Conservation (phyloP, 2,888 invertebrate species). For the Aphrophora alni region DNA sequence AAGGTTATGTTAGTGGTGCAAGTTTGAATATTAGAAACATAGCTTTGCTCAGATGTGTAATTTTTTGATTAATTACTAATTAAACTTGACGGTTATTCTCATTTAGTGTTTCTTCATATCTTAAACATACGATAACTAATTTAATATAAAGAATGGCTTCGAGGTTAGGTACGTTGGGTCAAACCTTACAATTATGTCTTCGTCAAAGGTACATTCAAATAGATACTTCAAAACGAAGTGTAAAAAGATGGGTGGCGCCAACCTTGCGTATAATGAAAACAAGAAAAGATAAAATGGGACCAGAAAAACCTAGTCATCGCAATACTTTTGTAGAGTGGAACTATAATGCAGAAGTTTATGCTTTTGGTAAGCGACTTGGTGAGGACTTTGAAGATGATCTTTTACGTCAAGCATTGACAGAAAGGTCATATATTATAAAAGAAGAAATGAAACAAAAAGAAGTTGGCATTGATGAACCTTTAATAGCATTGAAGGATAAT, state of each 20-base stretch:
- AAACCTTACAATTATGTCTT: background rate
- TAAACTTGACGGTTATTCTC: too few species aligned
- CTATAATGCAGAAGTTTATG: conserved; percentile 66
- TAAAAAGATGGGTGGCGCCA: conserved; percentile 73
- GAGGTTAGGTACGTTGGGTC: background rate
- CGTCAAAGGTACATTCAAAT: background rate
- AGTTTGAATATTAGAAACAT: too few species aligned
- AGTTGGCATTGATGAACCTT: conserved; percentile 68
- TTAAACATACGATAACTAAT: too few species aligned
- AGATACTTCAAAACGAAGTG: conserved; percentile 49
- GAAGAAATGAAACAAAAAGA: conserved; percentile 73
- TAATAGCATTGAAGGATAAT: conserved; percentile 71
- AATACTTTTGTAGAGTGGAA: conserved; percentile 75
- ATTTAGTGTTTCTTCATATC: too few species aligned
- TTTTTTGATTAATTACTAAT: too few species aligned
- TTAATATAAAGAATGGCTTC: background rate
- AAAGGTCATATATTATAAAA: conserved; percentile 73
- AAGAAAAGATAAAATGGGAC: conserved; percentile 65
- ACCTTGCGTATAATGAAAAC: conserved; percentile 68
- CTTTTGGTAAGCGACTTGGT: conserved; percentile 83
- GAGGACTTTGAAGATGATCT: conserved; percentile 79
- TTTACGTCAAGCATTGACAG: conserved; percentile 78
- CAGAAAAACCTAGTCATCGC: conserved; percentile 62
- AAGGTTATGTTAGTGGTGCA: too few species aligned
- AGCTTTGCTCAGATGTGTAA: too few species aligned